Percentiles rank a stretch among this genome's conserved stretches.
phyloP scores from a whole-genome alignment of 2,888 invertebrate species.

The Chromoteleia sp. region DNA sequence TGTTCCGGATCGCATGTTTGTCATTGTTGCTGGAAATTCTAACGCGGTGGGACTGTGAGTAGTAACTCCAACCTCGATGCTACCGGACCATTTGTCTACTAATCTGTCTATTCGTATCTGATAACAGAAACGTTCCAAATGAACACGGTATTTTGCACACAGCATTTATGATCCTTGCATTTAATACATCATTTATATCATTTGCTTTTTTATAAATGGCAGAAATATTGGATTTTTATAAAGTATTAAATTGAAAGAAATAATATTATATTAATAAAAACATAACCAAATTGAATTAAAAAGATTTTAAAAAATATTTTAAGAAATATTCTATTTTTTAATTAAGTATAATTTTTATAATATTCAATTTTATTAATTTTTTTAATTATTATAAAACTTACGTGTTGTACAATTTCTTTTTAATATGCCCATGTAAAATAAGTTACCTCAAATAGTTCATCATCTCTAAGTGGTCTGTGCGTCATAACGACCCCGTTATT shows the following conservation, averaged over 20 bases:
- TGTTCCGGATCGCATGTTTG: conserved; percentile 95
- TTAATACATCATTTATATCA: background rate
- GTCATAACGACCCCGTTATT: conserved; percentile 99
- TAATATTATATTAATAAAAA: no score
- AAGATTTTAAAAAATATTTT: no score
- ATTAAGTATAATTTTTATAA: no score
- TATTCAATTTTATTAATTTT: background rate
- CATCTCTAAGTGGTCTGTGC: conserved; percentile 93
- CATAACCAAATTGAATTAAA: no score
- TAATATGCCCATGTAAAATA: no score
- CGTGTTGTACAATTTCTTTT: no score
- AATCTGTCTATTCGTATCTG: conserved; percentile 95
- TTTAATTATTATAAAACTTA: conserved; percentile 9
- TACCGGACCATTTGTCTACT: conserved; percentile 98
- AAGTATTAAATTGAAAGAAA: no score
- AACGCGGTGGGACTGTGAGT: conserved; percentile 95
- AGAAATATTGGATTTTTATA: no score
- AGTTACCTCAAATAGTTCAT: conserved; percentile 93
- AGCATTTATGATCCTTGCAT: conserved; percentile 18
- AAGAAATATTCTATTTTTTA: no score
- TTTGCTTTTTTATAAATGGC: background rate
- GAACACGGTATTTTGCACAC: conserved; percentile 24
- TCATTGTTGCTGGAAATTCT: conserved; percentile 98
- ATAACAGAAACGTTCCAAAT: conserved; percentile 64
- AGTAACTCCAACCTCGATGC: conserved; percentile 96